These are phyloP conservation scores for Chouioia cunea DNA, from an alignment of 2,888 invertebrate genomes.

Conservation along the genomic window DNA sequence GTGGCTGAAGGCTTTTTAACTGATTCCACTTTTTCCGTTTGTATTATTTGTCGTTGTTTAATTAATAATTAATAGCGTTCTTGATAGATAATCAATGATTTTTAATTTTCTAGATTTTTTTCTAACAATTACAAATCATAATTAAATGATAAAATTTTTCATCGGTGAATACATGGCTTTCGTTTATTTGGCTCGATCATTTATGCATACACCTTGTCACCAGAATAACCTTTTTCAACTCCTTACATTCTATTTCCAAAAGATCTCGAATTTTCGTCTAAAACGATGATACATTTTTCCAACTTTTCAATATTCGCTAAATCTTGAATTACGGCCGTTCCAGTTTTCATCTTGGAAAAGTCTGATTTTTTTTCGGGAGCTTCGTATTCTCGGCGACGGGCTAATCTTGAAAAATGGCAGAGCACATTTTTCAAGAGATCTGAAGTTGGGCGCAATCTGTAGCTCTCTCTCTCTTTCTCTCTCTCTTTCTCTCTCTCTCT, in stretches of 20 bases:
- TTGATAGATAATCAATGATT: too few relatives aligned
- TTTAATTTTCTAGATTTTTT: too few relatives aligned
- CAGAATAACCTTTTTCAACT: too few relatives aligned
- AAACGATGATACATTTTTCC: neutral
- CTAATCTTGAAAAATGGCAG: slow-evolving; percentile 63
- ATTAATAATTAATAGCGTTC: too few relatives aligned
- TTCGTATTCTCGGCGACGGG: slow-evolving; percentile 30
- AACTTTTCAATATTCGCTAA: neutral
- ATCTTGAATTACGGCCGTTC: neutral
- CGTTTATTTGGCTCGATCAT: too few relatives aligned
- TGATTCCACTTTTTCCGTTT: too few relatives aligned
- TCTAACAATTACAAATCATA: too few relatives aligned
- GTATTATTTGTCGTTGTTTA: too few relatives aligned
- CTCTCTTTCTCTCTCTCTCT: neutral
- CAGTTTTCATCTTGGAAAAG: neutral
- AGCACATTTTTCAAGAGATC: slow-evolving; percentile 60
- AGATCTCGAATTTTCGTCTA: neutral
- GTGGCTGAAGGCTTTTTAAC: too few relatives aligned
- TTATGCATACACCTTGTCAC: too few relatives aligned
- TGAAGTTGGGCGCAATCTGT: slow-evolving; percentile 58
- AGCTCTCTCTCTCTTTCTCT: slow-evolving; percentile 14
- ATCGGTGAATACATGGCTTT: too few relatives aligned
- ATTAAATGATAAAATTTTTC: too few relatives aligned
- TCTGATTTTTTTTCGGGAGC: neutral
- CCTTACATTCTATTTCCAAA: neutral